Conservation (phyloP, 2,113 vertebrate genomes). For the Onychostoma macrolepis region DNA sequence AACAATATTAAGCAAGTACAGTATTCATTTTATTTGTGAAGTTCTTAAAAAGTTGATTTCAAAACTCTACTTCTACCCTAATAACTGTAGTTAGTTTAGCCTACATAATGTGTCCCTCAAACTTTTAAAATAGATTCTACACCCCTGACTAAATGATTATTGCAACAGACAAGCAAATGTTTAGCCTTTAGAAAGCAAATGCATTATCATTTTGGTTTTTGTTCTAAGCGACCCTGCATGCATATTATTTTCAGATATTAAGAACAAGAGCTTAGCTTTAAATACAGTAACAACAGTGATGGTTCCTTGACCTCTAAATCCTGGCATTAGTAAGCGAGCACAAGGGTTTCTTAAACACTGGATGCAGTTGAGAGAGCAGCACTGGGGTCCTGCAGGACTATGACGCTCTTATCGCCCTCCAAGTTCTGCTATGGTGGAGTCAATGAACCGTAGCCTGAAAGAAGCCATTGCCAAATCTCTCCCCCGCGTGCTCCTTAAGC, state of each 20-base stretch:
- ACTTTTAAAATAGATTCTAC: background rate
- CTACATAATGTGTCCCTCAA: background rate
- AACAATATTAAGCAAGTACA: background rate
- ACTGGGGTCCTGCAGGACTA: slow-evolving; percentile 41
- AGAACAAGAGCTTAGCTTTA: slow-evolving; percentile 14
- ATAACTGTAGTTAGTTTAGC: background rate
- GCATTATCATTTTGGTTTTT: background rate
- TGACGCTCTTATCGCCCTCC: slow-evolving; percentile 52
- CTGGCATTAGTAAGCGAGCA: slow-evolving; percentile 38
- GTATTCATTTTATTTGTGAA: background rate
- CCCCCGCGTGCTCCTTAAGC: slow-evolving; percentile 52
- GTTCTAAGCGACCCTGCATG: background rate
- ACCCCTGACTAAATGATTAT: background rate
- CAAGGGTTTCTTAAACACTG: slow-evolving; percentile 49
- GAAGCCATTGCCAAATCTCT: slow-evolving; percentile 49
- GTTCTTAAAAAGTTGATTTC: background rate
- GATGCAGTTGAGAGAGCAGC: slow-evolving; percentile 50
- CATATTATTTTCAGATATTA: slow-evolving; percentile 10
- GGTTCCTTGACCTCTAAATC: slow-evolving; percentile 53
- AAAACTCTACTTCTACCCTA: background rate
- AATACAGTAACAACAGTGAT: background rate
- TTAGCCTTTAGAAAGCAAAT: background rate
- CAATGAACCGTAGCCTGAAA: slow-evolving; percentile 51
- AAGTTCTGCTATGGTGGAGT: slow-evolving; percentile 44
- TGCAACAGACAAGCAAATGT: background rate